Evolutionary conservation across 2,888 invertebrate genomes (phyloP), one percentile per base, ranked within the genome.

Genomic region (Limulus polyphemus): DNA sequence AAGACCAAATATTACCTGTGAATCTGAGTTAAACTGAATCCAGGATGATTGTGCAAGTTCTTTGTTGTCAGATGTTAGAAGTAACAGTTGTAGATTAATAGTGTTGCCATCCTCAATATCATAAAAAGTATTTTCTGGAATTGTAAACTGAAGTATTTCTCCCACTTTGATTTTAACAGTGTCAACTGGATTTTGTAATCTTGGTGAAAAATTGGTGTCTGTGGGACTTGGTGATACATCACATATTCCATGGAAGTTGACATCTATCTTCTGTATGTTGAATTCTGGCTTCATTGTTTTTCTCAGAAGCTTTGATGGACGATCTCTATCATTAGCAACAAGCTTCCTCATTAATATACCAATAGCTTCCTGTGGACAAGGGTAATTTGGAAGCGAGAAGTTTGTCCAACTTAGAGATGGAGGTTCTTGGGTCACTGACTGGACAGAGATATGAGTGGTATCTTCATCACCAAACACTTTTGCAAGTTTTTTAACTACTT

Each of bases 161-260:
- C 93, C 93, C 14, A 86, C 85, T 3, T 85, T 85, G 55, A 90
- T 90, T 65, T 87, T 85, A 61, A 93, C 82, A 65, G 84, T 84
- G 78, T 90, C 89, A 47, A 94, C 87, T 73, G 87, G 88, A 78
- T 90, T 92, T 65, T 90, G 80, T 4, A 89, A 82, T 71, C 86
- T 81, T 4, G 93, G 91, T 56, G 66, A 56, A 55, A 68, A 69
- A 14, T 69, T 68, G 7, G 67, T 57, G 49, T 67, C 63, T 10
- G 70, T 68, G 47, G 70, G 65, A 14, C 62, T 62, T 47, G 67
- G 64, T 11, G 67, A 65, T 17, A 62, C 67, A 49, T 64, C 58
- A 59, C 65, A 68, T 10, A 65, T 64, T 16, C 62, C 65, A 48
- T 61, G 56, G n/a, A 65, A 67, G 48, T 64, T 67, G 10, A 67